phyloP scores from a whole-genome alignment of 2,888 invertebrate species.

The Oxyscelio sp. region DNA sequence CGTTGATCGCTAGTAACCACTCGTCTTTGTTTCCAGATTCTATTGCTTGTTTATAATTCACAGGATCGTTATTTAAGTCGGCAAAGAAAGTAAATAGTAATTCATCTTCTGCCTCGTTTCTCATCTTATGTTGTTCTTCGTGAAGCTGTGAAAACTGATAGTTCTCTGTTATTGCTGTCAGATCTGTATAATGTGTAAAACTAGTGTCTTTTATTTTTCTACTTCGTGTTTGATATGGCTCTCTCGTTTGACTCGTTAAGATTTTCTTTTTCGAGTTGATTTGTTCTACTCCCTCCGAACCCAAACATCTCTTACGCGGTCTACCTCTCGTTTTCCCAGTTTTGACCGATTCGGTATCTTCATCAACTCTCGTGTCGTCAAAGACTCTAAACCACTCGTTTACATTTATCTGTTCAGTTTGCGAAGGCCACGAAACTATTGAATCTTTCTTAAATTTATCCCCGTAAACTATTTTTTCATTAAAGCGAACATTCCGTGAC shows the following conservation, averaged over 20 bases:
- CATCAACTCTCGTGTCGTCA: not conserved
- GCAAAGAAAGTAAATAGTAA: slow-evolving; percentile 22
- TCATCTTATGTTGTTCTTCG: slow-evolving; percentile 4
- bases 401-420: not conserved
- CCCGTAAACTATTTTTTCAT: slow-evolving; percentile 75
- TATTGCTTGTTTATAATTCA: slow-evolving; percentile 42
- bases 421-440: not conserved
- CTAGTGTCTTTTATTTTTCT: slow-evolving; percentile 8
- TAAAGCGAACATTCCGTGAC: slow-evolving; percentile 75
- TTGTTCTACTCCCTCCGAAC: too few relatives aligned
- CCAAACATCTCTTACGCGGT: too few relatives aligned
- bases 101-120: slow-evolving; percentile 3
- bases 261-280: too few relatives aligned
- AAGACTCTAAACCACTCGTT: not conserved
- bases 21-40: slow-evolving; percentile 55
- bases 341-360: not conserved
- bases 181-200: not conserved
- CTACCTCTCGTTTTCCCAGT: not conserved
- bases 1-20: slow-evolving; percentile 38
- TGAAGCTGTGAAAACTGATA: not conserved
- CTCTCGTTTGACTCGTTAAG: too few relatives aligned
- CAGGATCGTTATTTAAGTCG: slow-evolving; percentile 37
- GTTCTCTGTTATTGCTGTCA: not conserved
- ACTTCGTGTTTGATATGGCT: slow-evolving; percentile 12
- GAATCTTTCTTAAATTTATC: slow-evolving; percentile 58